Conservation (phyloP, 2,888 invertebrate species). For the Himalopsyche anomala region DNA sequence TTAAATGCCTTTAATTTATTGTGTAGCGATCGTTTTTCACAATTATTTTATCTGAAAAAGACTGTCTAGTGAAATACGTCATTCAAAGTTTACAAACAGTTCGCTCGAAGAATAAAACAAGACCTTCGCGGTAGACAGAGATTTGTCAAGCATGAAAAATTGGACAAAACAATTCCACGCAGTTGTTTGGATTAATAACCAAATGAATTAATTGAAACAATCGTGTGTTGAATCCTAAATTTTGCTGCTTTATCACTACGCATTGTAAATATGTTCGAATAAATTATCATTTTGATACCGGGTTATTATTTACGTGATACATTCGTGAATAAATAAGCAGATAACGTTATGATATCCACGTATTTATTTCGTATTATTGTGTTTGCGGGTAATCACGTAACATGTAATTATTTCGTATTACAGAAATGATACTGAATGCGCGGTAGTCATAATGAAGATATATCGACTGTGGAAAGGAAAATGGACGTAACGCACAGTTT, state of each 20-base stretch:
- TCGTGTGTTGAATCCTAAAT: neutral
- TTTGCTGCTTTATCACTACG: neutral
- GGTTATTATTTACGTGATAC: constrained; percentile 57
- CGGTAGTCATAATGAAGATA: neutral
- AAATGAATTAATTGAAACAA: neutral
- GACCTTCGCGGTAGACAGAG: too few species aligned
- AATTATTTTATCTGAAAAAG: too few species aligned
- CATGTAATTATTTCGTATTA: constrained; percentile 41
- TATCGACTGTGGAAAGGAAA: too few species aligned
- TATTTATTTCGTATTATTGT: constrained; percentile 54
- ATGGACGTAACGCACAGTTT: too few species aligned
- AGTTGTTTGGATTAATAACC: too few species aligned
- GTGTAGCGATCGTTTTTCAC: too few species aligned
- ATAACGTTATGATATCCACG: constrained; percentile 34
- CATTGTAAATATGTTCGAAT: neutral
- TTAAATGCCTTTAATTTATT: too few species aligned
- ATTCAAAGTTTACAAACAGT: too few species aligned
- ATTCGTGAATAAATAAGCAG: constrained; percentile 53
- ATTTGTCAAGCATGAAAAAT: too few species aligned
- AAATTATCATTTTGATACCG: constrained; percentile 9
- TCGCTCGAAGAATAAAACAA: too few species aligned
- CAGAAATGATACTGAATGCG: neutral
- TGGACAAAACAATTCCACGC: too few species aligned
- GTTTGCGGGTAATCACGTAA: constrained; percentile 50
- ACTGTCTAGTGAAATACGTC: too few species aligned